phyloP scores from a whole-genome alignment of 1,140 invertebrate species.

The Pseudoatta argentina region DNA sequence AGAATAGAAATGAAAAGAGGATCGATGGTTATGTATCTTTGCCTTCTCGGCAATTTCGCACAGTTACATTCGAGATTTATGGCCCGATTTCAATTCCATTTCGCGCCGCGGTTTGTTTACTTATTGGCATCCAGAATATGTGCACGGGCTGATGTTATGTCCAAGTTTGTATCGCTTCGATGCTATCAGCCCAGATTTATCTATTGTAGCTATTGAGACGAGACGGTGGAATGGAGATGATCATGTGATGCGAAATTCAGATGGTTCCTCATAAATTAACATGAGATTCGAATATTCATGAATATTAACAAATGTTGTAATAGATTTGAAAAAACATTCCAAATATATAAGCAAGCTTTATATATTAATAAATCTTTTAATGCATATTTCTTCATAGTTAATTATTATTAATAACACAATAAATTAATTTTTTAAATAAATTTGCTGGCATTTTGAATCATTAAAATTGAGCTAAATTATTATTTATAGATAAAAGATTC shows the following conservation, averaged over 20 bases:
- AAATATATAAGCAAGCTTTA: background rate
- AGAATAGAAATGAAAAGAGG: slow-evolving; percentile 23
- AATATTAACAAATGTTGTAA: slow-evolving; percentile 1
- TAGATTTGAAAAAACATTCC: background rate
- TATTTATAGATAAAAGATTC: too few species aligned
- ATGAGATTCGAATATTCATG: background rate
- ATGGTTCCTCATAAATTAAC: slow-evolving; percentile 6
- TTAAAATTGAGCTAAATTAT: background rate
- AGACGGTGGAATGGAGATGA: slow-evolving; percentile 34
- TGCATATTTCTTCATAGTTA: background rate
- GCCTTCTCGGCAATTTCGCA: slow-evolving; percentile 63
- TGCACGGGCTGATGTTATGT: slow-evolving; percentile 45
- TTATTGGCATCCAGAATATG: slow-evolving; percentile 74
- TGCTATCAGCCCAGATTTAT: slow-evolving; percentile 54
- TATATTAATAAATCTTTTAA: background rate
- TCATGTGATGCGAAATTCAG: slow-evolving; percentile 31
- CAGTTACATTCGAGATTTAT: slow-evolving; percentile 78
- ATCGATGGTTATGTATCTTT: slow-evolving; percentile 49
- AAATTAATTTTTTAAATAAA: slow-evolving; percentile 8
- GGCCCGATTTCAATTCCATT: slow-evolving; percentile 80
- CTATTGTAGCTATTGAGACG: slow-evolving; percentile 49
- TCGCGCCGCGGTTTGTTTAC: slow-evolving; percentile 76
- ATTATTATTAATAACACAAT: background rate
- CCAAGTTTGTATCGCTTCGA: slow-evolving; percentile 48
- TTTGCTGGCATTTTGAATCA: background rate